Conservation (phyloP, 2,113 vertebrate genomes). For the Nesospiza acunhae region DNA sequence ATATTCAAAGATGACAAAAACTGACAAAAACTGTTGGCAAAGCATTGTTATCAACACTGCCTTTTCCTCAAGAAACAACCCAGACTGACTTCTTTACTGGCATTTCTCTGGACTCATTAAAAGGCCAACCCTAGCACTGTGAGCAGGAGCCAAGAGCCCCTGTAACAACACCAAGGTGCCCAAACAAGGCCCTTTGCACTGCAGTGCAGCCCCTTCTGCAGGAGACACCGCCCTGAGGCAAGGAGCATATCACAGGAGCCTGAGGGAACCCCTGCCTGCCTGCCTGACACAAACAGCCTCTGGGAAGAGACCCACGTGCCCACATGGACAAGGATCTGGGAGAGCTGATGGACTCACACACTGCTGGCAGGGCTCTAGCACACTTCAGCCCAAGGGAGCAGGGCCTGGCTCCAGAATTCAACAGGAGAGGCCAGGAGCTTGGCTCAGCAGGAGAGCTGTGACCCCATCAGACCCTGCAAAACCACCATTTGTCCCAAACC, state of each 20-base stretch:
- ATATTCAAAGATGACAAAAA: not conserved
- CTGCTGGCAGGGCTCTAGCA: not conserved
- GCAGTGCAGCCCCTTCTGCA: not conserved
- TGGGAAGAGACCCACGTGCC: not conserved
- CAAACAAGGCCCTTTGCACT: not conserved
- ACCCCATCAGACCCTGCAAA: not conserved
- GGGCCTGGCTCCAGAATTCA: not conserved
- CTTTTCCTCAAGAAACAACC: not conserved
- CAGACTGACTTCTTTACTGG: not conserved
- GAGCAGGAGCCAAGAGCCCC: not conserved
- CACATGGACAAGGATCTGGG: no score
- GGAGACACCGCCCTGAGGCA: not conserved
- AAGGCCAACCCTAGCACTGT: not conserved
- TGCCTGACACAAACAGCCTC: not conserved
- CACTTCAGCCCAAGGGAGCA: not conserved
- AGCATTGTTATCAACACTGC: not conserved
- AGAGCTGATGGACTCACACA: not conserved
- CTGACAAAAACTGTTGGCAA: not conserved
- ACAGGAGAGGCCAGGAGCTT: not conserved
- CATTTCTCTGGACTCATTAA: not conserved
- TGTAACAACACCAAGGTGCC: no score
- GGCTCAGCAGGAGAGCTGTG: not conserved
- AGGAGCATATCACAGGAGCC: not conserved
- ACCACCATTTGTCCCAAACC: not conserved
- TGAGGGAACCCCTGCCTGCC: not conserved